These are phyloP conservation scores for Drosophila mettleri DNA, from an alignment of 2,888 invertebrate species.

Conservation along the genomic window DNA sequence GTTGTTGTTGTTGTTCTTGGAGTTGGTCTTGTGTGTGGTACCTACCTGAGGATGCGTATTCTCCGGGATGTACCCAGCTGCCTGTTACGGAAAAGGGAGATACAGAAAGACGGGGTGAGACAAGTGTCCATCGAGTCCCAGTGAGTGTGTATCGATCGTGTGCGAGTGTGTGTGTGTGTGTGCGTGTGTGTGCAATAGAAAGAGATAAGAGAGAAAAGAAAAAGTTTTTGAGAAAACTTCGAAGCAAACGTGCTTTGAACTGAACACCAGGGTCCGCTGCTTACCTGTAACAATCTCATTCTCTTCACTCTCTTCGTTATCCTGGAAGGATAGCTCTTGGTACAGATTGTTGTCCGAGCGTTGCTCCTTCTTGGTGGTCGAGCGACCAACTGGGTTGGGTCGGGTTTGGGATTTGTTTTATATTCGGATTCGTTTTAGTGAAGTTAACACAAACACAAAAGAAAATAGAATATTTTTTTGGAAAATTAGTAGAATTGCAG, in stretches of 20 bases:
- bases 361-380: slow-evolving; percentile 93
- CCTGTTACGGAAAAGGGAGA: slow-evolving; percentile 85
- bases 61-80: slow-evolving; percentile 99
- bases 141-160: slow-evolving; percentile 9
- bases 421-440: slow-evolving; percentile 45
- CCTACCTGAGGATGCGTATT: slow-evolving; percentile 99
- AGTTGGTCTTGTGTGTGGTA: slow-evolving; percentile 72
- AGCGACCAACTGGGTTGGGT: slow-evolving; percentile 85
- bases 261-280: slow-evolving; percentile 15
- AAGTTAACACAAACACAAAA: slow-evolving; percentile 73
- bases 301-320: slow-evolving; percentile 94
- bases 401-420: slow-evolving; percentile 13
- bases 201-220: slow-evolving; percentile 13
- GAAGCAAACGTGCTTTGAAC: slow-evolving; percentile 25
- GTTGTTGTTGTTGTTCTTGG: slow-evolving; percentile 56
- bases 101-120: slow-evolving; percentile 18
- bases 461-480: slow-evolving; percentile 46
- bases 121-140: slow-evolving; percentile 26
- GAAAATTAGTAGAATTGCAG: slow-evolving; percentile 66
- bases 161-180: slow-evolving; percentile 10
- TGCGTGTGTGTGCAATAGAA: slow-evolving; percentile 17
- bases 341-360: slow-evolving; percentile 95
- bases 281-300: slow-evolving; percentile 96
- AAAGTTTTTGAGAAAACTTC: slow-evolving; percentile 17
- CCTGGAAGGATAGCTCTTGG: slow-evolving; percentile 97